A percentile compares a stretch with the other conserved stretches of the same genome.
Conservation (phyloP, 2,888 invertebrate species). For the Dastarcus helophoroides region DNA sequence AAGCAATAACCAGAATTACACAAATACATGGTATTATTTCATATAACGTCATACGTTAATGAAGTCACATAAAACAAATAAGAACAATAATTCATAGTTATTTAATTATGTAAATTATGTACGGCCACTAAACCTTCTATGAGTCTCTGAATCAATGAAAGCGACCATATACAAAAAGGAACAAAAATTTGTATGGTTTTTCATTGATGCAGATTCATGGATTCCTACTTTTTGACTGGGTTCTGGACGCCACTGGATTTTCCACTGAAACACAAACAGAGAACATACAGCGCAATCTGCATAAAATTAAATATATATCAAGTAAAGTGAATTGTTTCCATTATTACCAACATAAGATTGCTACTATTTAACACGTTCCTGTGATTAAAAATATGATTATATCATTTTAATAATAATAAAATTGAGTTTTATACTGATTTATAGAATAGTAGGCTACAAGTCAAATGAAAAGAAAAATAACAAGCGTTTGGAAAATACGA, state of each 20-base stretch:
- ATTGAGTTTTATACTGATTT: too few relatives aligned
- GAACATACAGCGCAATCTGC: too few relatives aligned
- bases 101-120: too few relatives aligned
- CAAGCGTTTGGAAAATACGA: too few relatives aligned
- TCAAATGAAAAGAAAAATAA: too few relatives aligned
- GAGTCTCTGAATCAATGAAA: constrained; percentile 28
- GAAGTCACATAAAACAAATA: constrained; percentile 34
- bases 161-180: constrained; percentile 7
- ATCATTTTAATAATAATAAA: too few relatives aligned
- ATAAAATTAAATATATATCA: too few relatives aligned
- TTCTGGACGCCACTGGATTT: constrained; percentile 29
- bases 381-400: too few relatives aligned
- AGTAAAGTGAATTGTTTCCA: too few relatives aligned
- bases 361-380: too few relatives aligned
- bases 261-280: constrained; percentile 10
- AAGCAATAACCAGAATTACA: constrained; percentile 36
- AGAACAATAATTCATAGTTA: constrained; percentile 31
- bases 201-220: constrained; percentile 27
- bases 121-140: constrained; percentile 6
- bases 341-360: too few relatives aligned
- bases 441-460: too few relatives aligned
- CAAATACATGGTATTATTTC: constrained; percentile 35
- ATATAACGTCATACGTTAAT: constrained; percentile 30
- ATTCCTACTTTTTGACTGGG: constrained; percentile 30
- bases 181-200: constrained; percentile 5